Evolutionary conservation across 2,113 vertebrate species (phyloP).

Genomic region (Ptilorrhoa leucosticta): DNA sequence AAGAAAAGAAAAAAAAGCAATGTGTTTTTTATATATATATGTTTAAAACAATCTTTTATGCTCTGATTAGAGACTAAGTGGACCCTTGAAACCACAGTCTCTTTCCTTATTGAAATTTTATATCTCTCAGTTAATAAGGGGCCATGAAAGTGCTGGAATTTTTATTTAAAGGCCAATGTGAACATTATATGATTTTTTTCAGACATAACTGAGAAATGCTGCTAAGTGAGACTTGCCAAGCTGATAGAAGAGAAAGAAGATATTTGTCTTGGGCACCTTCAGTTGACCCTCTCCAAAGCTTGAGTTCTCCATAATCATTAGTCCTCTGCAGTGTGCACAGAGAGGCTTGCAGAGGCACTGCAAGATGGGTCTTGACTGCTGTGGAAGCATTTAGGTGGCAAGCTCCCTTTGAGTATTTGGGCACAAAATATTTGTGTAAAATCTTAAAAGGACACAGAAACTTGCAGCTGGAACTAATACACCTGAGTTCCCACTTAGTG

Average conservation of each 20-base stretch:
- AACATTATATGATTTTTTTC: background rate
- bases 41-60: background rate
- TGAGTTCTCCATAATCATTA: background rate
- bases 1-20: background rate
- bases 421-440: background rate
- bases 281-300: background rate
- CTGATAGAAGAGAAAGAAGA: background rate
- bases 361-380: background rate
- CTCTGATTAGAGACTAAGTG: conserved; percentile 6
- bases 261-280: background rate
- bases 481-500: background rate
- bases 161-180: background rate
- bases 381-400: background rate
- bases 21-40: background rate
- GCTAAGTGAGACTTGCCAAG: background rate
- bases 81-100: background rate
- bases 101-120: conserved; percentile 25
- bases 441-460: background rate
- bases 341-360: background rate
- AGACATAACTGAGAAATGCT: background rate
- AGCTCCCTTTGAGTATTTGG: background rate
- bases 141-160: background rate
- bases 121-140: background rate
- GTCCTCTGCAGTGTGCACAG: background rate
- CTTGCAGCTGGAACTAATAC: background rate